Evolutionary conservation across 2,888 invertebrate species (phyloP).

Genomic region (Melanostoma scalare): DNA sequence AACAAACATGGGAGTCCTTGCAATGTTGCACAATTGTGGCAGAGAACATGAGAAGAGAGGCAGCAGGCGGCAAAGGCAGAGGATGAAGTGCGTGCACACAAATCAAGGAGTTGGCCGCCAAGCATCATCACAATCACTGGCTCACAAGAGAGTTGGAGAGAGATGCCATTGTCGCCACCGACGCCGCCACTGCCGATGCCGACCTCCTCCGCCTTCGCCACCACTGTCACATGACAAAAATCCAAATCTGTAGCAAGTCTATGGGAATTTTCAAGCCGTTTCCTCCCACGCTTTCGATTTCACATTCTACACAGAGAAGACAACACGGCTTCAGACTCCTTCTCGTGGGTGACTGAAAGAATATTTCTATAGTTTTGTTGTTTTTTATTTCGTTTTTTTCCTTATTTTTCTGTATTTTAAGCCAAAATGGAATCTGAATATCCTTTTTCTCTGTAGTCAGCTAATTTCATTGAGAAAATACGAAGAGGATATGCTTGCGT

Average conservation of each 20-base stretch:
- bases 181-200: conserved; percentile 12
- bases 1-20: conserved; percentile 32
- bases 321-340: conserved; percentile 6
- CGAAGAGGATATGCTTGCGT: conserved; percentile 36
- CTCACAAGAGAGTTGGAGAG: conserved; percentile 50
- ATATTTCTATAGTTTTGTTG: not conserved
- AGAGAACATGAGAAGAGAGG: not conserved
- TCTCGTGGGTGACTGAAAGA: conserved; percentile 30
- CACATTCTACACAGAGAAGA: conserved; percentile 7
- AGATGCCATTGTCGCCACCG: conserved; percentile 48
- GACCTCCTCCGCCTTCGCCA: conserved; percentile 3
- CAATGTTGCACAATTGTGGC: not conserved
- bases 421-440: conserved; percentile 4
- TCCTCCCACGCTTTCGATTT: conserved; percentile 64
- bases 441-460: conserved; percentile 21
- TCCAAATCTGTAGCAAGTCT: conserved; percentile 6
- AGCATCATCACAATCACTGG: conserved; percentile 46
- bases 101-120: conserved; percentile 57
- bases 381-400: not conserved
- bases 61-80: not conserved
- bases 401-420: conserved; percentile 5
- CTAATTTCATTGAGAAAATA: conserved; percentile 58
- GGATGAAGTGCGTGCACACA: conserved; percentile 51
- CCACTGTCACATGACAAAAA: conserved; percentile 31
- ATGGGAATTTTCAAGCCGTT: conserved; percentile 2